Evolutionary conservation across 2,888 invertebrate genomes (phyloP), one percentile per base, ranked within the genome.

Genomic region (Calameuta idolon): DNA sequence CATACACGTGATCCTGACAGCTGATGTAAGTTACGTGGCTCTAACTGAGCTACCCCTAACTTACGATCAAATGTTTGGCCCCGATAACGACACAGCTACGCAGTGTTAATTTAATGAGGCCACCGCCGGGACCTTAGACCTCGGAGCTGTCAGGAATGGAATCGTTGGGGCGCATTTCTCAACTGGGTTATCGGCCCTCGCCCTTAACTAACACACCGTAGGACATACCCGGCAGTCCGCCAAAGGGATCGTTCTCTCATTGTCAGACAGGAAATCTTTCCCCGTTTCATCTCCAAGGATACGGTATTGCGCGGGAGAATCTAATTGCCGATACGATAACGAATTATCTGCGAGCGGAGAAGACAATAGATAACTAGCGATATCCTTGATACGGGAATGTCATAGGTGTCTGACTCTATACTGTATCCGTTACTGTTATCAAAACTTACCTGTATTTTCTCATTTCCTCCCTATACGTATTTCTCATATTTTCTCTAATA

Each of bases 1-100:
- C 75, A 34, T 34, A 71, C 79, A 79, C 78, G 80, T 81, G 83
- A 83, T 82, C 77, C 77, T 81, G 84, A 83, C 85, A 81, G 79
- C 79, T 79, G 73, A 81, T 80, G 79, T 85, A 86, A 83, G 81
- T 83, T 81, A 80, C 79, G 80, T 81, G 81, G 75, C 83, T 79
- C 81, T 81, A 81, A 71, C 76, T 77, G 76, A 69, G 80, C 79
- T 31, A 33, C n/a, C 31, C 34, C 80, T 84, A 82, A 83, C 77
- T 83, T 81, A 83, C 81, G 80, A 82, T 79, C 83, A 78, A 81
- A 78, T 79, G 77, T 84, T 84, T 81, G 79, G 80, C 79, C 55
- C 80, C 75, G 81, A 80, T 81, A 80, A 83, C 81, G 80, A 83
- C 81, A 78, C 82, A 80, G 79, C 81, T 69, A 77, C 75, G 75